These are phyloP conservation scores for Baronia brevicornis DNA, from an alignment of 2,888 invertebrate species.

Conservation along the genomic window DNA sequence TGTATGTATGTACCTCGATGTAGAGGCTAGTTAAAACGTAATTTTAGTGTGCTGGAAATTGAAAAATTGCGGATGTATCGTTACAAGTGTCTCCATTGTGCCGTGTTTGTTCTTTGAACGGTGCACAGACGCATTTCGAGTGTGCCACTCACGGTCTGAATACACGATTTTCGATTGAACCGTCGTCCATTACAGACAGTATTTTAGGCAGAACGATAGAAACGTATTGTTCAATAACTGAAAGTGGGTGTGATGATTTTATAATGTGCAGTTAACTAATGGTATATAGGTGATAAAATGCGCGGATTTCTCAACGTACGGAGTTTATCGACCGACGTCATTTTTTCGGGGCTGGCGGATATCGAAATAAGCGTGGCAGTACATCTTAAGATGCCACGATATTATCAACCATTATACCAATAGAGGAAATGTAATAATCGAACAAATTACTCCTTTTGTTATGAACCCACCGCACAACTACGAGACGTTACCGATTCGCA, in stretches of 20 bases:
- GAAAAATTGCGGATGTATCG: constrained; percentile 42
- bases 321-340: constrained; percentile 42
- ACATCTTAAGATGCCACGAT: constrained; percentile 28
- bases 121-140: constrained; percentile 14
- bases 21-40: constrained; percentile 56
- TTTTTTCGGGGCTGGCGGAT: constrained; percentile 37
- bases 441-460: constrained; percentile 36
- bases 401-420: constrained; percentile 37
- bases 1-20: constrained; percentile 54
- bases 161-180: constrained; percentile 1
- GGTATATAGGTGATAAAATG: constrained; percentile 22
- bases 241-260: constrained; percentile 7
- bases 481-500: constrained; percentile 31
- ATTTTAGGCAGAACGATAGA: constrained; percentile 11
- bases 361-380: constrained; percentile 32
- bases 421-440: constrained; percentile 24
- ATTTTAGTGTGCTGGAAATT: constrained; percentile 52
- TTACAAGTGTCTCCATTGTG: constrained; percentile 22
- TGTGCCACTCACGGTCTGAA: constrained; percentile 9
- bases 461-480: constrained; percentile 37
- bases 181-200: constrained; percentile 11
- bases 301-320: constrained; percentile 21
- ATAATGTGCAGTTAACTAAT: constrained; percentile 11
- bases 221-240: too few species aligned
- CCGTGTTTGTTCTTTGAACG: constrained; percentile 15